Base-by-base conservation (phyloP, 2,888 invertebrate species). In the Onthophagus sagittarius region DNA sequence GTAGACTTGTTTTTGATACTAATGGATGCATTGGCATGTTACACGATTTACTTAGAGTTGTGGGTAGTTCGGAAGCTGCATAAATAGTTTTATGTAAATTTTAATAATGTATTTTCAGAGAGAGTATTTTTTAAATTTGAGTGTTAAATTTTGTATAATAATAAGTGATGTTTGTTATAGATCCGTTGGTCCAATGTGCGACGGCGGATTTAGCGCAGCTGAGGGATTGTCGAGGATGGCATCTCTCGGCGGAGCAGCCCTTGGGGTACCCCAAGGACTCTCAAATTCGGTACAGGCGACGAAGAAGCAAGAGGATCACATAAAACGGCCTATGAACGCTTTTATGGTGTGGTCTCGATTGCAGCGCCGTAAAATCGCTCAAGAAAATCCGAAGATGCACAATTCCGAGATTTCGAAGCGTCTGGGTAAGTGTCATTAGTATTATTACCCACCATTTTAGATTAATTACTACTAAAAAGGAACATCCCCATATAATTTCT, bases 351-450 rank as follows among this genome's bases (percentile, higher is more conserved):
- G 98, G 97, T 97, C 97, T 9, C 87, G 98, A 75, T 88, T 96
- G 72, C 97, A 97, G 85, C 87, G 98, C 79, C 88, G 97, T 81
- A 97, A 97, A 87, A 98, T 98, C 81, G 97, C 98, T 0, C 97
- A 97, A 86, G 98, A 98, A 82, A 98, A 98, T 85, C 98, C 98
- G 0, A 98, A 98, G 88, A 98, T 98, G 98, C 98, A 98, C 86
- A 98, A 98, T 85, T 96, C 96, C 0, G 98, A 98, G 86, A 98
- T 98, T 79, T 96, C 95, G 6, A 98, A 98, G 85, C 87, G 97
- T 84, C 89, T 98, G 79, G 95, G 95, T 94, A 79, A 90, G 93
- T 87, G 1, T 23, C 3, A 23, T 23, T 23, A 23, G 1, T 23
- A 23, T 23, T 23, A 23, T 23, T 23, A 23, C 23, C 23, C 23